These are phyloP conservation scores for Turritopsis dohrnii DNA, from an alignment of 30 jellyfish, hydroid and myxozoan species.

Conservation along the genomic window DNA sequence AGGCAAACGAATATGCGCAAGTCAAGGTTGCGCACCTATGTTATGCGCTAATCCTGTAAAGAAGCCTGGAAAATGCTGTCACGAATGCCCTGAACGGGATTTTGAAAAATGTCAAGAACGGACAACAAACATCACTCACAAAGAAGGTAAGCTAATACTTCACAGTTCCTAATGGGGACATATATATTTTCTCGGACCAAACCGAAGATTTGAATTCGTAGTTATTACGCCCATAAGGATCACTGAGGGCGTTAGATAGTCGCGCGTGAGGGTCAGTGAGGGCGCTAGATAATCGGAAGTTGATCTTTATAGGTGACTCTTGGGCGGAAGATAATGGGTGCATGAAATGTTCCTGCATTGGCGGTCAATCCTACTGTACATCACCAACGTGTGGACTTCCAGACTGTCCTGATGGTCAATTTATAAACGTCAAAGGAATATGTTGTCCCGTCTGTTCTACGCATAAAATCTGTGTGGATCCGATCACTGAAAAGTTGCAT, in stretches of 20 bases:
- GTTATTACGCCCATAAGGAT: no score
- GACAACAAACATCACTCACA: not conserved
- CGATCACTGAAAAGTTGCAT: conserved; percentile 27
- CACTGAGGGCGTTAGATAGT: no score
- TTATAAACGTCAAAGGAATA: conserved; percentile 48
- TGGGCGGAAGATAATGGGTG: conserved; percentile 78
- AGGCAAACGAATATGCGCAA: not conserved
- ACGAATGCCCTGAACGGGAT: conserved; percentile 56
- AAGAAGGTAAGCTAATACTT: not conserved
- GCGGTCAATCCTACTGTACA: conserved; percentile 56
- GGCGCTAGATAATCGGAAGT: not conserved
- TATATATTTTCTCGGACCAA: no score
- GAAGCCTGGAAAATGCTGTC: conserved; percentile 66
- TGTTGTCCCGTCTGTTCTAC: conserved; percentile 86
- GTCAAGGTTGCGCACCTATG: not conserved
- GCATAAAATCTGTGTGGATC: conserved; percentile 36
- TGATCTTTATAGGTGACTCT: conserved; percentile 36
- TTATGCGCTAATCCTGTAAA: conserved; percentile 43
- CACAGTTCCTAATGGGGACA: no score
- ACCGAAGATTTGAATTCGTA: no score
- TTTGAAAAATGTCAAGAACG: not conserved
- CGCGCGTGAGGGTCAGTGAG: no score
- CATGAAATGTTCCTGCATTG: conserved; percentile 57
- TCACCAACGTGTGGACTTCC: conserved; percentile 79
- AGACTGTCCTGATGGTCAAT: conserved; percentile 51